These are phyloP conservation scores for Callithrix jacchus DNA, from an alignment of 2,113 vertebrate species.

Conservation along the genomic window DNA sequence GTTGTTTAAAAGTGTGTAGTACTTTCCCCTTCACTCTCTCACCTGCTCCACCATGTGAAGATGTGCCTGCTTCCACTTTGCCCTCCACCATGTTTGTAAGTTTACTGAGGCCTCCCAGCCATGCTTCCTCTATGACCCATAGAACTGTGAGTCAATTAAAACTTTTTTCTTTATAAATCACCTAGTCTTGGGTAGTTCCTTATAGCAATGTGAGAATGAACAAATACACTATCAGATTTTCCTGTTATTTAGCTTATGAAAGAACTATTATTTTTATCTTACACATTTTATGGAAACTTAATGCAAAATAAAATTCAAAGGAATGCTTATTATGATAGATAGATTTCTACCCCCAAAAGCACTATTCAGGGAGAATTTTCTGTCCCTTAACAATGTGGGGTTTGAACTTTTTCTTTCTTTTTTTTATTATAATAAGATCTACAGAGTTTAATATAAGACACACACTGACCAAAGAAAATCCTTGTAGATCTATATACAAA, in stretches of 20 bases:
- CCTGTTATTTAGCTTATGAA: neutral
- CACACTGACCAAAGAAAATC: slow-evolving; percentile 23
- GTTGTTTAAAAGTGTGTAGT: too few species aligned
- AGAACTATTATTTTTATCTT: slow-evolving; percentile 21
- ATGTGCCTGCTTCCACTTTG: too few species aligned
- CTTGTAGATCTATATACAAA: slow-evolving; percentile 3
- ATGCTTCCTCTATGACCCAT: too few species aligned
- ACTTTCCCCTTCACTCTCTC: too few species aligned
- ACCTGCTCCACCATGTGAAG: too few species aligned
- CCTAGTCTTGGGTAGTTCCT: too few species aligned
- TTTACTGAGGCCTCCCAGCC: too few species aligned
- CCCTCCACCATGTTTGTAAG: too few species aligned
- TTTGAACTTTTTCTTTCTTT: neutral
- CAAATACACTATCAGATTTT: neutral
- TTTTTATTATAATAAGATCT: neutral
- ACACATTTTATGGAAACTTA: neutral
- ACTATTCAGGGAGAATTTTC: neutral
- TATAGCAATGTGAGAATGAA: too few species aligned
- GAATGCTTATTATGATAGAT: neutral
- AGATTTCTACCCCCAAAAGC: neutral
- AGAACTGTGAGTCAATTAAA: too few species aligned
- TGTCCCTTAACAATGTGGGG: neutral
- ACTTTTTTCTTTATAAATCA: too few species aligned
- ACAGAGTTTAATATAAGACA: slow-evolving; percentile 28
- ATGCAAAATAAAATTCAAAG: slow-evolving; percentile 43